These are phyloP conservation scores for Sycobia sp. DNA, from an alignment of 1,140 invertebrate genomes.

Conservation along the genomic window DNA sequence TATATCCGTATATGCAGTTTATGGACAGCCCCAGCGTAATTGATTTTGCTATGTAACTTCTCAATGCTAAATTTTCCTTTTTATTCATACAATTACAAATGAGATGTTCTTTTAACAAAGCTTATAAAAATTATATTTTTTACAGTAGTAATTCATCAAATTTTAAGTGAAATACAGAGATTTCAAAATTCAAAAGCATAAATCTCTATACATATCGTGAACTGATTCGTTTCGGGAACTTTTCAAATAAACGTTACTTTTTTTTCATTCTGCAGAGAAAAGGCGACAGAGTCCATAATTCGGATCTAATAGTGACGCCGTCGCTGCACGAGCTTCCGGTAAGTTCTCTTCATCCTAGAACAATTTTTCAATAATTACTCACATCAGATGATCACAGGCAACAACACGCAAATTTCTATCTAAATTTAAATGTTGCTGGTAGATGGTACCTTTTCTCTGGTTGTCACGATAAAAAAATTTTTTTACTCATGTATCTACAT, in stretches of 20 bases:
- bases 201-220: no score
- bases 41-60: no score
- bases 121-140: no score
- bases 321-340: slow-evolving; percentile 59
- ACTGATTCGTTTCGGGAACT: no score
- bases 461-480: slow-evolving; percentile 5
- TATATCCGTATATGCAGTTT: no score
- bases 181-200: no score
- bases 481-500: background rate
- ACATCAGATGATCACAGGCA: slow-evolving; percentile 24
- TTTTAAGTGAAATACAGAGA: no score
- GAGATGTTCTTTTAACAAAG: no score
- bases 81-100: no score
- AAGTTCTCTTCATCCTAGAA: slow-evolving; percentile 42
- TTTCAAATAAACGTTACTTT: slow-evolving; percentile 5
- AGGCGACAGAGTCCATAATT: slow-evolving; percentile 53
- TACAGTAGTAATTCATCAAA: no score
- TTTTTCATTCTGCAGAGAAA: slow-evolving; percentile 51
- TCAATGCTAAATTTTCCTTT: no score
- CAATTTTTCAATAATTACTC: slow-evolving; percentile 16
- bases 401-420: slow-evolving; percentile 22
- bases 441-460: slow-evolving; percentile 23
- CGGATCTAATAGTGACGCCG: slow-evolving; percentile 56
- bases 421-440: slow-evolving; percentile 4
- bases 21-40: no score